Evolutionary conservation across 2,888 invertebrate genomes (phyloP), one percentile per base, ranked within the genome.

Genomic region (Stegana nigrithorax): DNA sequence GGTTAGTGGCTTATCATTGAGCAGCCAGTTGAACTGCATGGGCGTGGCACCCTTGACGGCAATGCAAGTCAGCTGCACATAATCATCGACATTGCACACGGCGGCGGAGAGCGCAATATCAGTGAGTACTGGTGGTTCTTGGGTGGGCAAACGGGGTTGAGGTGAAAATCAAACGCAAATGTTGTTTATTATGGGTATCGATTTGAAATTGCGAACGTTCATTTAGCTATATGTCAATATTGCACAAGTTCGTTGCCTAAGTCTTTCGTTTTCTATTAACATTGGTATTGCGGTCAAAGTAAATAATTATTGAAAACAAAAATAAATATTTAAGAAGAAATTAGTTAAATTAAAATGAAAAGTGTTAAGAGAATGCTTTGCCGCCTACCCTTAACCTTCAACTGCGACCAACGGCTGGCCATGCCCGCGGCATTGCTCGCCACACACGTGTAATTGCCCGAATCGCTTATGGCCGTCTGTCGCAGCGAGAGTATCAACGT

Each of bases 31-130:
- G 75, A 91, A 90, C 67, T 88, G 88, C 44, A 91, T 89, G 1
- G 91, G 91, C 87, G 90, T 88, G 79, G 91, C 90, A 19, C 91
- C 91, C 42, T 90, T 90, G 44, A 91, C 93, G 57, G 94, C 92
- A 56, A 93, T 93, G 82, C 95, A 95, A 1, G 94, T 92, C 44
- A 95, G 88, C 81, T 94, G 92, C 57, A 93, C 90, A 72, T 94
- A 88, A 84, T 94, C 92, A 60, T 93, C 92, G 65, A 82, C 76
- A 67, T 81, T 73, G 57, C 81, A 81, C 12, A 88, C 65, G 60
- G 82, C 73, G 26, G 82, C 69, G 61, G 84, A 84, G 4, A 84
- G 73, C 45, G 81, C 80, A n/a, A 84, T 69, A 55, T 79, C 78
- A 47, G 82, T 78, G 62, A 84, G 71, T 64, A 72, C 67, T 10